Evolutionary conservation across 2,888 invertebrate species (phyloP).

Genomic region (Pandemis corylana): DNA sequence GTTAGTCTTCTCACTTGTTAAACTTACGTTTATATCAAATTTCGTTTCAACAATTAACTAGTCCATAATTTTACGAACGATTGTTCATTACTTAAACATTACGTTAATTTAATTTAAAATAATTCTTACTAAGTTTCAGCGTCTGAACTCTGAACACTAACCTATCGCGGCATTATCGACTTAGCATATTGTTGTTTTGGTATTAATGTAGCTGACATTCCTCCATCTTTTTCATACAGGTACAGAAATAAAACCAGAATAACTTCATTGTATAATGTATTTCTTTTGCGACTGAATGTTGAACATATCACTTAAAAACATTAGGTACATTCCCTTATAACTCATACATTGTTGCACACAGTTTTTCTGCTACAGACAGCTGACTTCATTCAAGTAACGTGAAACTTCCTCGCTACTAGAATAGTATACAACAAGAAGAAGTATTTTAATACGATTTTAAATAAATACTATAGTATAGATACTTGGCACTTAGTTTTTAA

Average conservation of each 20-base stretch:
- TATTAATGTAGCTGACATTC: not conserved
- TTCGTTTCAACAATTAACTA: too few relatives aligned
- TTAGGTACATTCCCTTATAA: slow-evolving; percentile 49
- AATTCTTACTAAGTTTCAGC: too few relatives aligned
- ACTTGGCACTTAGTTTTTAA: slow-evolving; percentile 15
- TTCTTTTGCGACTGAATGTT: slow-evolving; percentile 77
- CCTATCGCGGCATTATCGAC: too few relatives aligned
- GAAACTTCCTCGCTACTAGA: slow-evolving; percentile 5
- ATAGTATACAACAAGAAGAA: not conserved
- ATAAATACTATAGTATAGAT: slow-evolving; percentile 7
- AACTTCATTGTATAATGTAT: slow-evolving; percentile 74
- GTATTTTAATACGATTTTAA: not conserved
- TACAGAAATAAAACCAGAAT: slow-evolving; percentile 53
- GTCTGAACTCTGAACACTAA: too few relatives aligned
- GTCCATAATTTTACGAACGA: too few relatives aligned
- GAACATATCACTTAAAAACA: slow-evolving; percentile 69
- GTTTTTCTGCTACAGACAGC: slow-evolving; percentile 61
- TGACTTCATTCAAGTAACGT: slow-evolving; percentile 7
- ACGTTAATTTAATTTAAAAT: too few relatives aligned
- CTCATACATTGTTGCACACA: slow-evolving; percentile 53
- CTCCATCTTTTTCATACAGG: not conserved
- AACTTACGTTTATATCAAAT: too few relatives aligned
- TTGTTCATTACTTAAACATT: too few relatives aligned
- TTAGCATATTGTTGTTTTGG: too few relatives aligned
- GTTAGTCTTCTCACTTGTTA: too few relatives aligned